Evolutionary conservation across 2,888 invertebrate species (phyloP), one percentile per base, ranked within the genome.

Genomic region (Laspeyria flexula): DNA sequence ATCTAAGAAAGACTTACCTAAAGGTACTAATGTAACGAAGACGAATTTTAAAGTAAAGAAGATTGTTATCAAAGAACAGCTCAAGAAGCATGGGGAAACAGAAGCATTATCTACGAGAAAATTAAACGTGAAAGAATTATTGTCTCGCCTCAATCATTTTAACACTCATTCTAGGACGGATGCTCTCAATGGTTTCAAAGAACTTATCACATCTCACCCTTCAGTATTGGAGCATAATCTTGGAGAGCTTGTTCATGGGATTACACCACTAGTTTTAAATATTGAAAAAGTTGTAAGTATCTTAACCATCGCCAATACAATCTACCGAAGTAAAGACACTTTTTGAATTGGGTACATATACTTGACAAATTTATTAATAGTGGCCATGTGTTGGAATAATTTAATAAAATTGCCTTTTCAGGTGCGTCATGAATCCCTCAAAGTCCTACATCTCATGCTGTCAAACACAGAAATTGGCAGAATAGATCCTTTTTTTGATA

Each of bases 41-140:
- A 96, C 97, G 0, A 95, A 95, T 70, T 98, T 99, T 74, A 97
- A 98, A 93, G 94, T 97, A 0, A 96, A 96, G 73, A 96, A 97
- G 76, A 97, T 99, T 64, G 93, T 97, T 1, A 93, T 99, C 30
- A 94, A 94, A 33, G 96, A 97, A 71, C 98, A 98, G 76, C 79
- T 97, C 11, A 90, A 85, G 45, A 92, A 93, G 52, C 93, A 93
- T 71, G 87, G 85, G 13, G 75, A 75, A 34, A 79, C 87, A 4
- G 94, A 95, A 71, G 93, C 94, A 41, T 85, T 95, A 27, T 96
- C 96, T 41, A 93, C 92, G 25, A 93, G 95, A 53, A 96, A 96
- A 75, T 92, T 96, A 1, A 95, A 94, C 77, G 81, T 95, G 0
- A 95, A 95, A 93, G 97, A 97, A 66, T 88, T 97, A 5, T 75